A percentile compares a stretch with the other conserved stretches of the same genome.
These are phyloP conservation scores for Autographa pulchrina DNA, from an alignment of 2,888 invertebrate species.

Conservation along the genomic window DNA sequence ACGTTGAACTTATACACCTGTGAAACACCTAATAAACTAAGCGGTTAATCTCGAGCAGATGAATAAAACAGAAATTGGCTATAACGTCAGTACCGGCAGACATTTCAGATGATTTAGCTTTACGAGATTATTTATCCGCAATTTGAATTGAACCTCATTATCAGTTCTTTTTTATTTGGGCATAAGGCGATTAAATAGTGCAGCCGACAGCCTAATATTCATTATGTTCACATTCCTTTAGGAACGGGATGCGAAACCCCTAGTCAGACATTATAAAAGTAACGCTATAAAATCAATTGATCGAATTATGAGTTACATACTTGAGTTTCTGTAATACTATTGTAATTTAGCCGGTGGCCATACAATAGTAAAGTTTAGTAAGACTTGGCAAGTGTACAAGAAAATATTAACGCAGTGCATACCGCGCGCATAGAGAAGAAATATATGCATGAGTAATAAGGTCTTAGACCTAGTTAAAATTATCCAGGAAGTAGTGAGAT, in stretches of 20 bases:
- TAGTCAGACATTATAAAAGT: not conserved
- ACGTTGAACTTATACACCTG: constrained; percentile 8
- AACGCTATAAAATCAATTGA: not conserved
- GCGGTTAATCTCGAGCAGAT: constrained; percentile 7
- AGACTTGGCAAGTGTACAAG: constrained; percentile 64
- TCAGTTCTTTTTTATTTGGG: not conserved
- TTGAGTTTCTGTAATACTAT: constrained; percentile 40
- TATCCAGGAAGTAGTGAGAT: constrained; percentile 11
- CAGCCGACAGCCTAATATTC: not conserved
- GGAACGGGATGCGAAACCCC: not conserved
- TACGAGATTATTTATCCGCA: not conserved
- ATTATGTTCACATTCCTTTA: not conserved
- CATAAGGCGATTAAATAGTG: not conserved
- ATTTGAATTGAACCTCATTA: not conserved
- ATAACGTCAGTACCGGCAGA: not conserved
- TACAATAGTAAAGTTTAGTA: constrained; percentile 52
- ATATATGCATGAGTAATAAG: constrained; percentile 47
- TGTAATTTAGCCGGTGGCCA: constrained; percentile 45
- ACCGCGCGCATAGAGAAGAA: constrained; percentile 50
- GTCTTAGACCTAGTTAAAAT: constrained; percentile 32
- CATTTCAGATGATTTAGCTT: not conserved
- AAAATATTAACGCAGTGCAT: constrained; percentile 65
- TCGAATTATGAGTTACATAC: constrained; percentile 15
- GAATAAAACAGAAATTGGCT: constrained; percentile 3
- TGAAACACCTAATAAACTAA: constrained; percentile 9